A percentile compares a stretch with the other conserved stretches of the same genome.
Evolutionary conservation across 1,140 invertebrate genomes (phyloP).

Genomic region (Megathymus violae): DNA sequence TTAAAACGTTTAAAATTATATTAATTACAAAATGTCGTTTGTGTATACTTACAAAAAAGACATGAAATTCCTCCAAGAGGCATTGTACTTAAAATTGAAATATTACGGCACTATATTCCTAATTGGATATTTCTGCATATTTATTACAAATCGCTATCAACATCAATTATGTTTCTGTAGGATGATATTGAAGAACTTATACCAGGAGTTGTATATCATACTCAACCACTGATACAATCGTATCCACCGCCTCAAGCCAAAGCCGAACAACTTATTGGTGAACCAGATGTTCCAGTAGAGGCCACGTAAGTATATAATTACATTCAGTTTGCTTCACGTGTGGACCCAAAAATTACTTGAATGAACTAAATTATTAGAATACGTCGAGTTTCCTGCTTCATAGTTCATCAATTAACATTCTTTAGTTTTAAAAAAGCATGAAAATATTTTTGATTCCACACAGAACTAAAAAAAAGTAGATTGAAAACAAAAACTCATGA

Average conservation of each 20-base stretch:
- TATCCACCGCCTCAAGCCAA: conserved; percentile 87
- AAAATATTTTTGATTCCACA: conserved; percentile 21
- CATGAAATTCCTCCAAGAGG: too few relatives aligned
- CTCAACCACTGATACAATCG: conserved; percentile 87
- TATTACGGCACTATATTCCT: too few relatives aligned
- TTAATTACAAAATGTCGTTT: too few relatives aligned
- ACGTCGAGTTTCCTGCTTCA: too few relatives aligned
- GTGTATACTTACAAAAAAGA: too few relatives aligned
- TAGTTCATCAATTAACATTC: too few relatives aligned
- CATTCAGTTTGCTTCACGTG: neutral
- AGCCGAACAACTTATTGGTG: conserved; percentile 88
- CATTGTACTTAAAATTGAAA: too few relatives aligned
- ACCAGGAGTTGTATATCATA: conserved; percentile 84
- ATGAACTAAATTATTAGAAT: too few relatives aligned
- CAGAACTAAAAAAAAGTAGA: conserved; percentile 5
- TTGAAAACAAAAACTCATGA: neutral
- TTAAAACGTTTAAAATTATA: too few relatives aligned
- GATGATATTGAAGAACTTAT: conserved; percentile 81
- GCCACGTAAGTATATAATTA: conserved; percentile 86
- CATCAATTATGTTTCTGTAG: conserved; percentile 41
- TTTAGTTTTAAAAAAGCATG: too few relatives aligned
- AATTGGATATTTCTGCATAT: too few relatives aligned
- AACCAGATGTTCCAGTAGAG: conserved; percentile 88
- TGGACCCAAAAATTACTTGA: conserved; percentile 8
- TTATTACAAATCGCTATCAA: neutral